Evolutionary conservation across 2,888 invertebrate species (phyloP).

Genomic region (Cantharis rustica): DNA sequence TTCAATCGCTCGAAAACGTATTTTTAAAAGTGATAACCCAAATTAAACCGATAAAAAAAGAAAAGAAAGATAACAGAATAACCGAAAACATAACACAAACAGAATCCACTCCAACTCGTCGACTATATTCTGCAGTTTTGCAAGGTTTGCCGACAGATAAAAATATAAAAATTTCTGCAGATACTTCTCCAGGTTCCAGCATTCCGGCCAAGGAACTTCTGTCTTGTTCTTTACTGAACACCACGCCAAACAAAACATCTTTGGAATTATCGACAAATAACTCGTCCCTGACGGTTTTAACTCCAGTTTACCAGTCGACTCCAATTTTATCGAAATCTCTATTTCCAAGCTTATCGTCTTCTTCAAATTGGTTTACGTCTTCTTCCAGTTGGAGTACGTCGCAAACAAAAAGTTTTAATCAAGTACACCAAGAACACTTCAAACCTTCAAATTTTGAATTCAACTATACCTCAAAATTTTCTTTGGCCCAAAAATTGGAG

Average conservation of each 20-base stretch:
- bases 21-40: background rate
- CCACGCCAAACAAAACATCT: background rate
- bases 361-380: slow-evolving; percentile 1
- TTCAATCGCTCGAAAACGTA: background rate
- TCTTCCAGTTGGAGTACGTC: slow-evolving; percentile 3
- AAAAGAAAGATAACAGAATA: background rate
- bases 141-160: slow-evolving; percentile 42
- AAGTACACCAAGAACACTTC: background rate
- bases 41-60: background rate
- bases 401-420: background rate
- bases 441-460: background rate
- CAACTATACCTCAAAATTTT: background rate
- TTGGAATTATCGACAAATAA: background rate
- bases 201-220: background rate
- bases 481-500: background rate
- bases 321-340: background rate
- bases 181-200: background rate
- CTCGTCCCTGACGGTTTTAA: background rate
- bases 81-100: background rate
- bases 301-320: background rate
- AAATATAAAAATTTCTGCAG: background rate
- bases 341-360: background rate
- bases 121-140: slow-evolving; percentile 53
- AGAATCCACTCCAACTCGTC: slow-evolving; percentile 30
- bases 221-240: background rate